These are phyloP conservation scores for Nineta flava DNA, from an alignment of 2,888 invertebrate species.

Conservation along the genomic window DNA sequence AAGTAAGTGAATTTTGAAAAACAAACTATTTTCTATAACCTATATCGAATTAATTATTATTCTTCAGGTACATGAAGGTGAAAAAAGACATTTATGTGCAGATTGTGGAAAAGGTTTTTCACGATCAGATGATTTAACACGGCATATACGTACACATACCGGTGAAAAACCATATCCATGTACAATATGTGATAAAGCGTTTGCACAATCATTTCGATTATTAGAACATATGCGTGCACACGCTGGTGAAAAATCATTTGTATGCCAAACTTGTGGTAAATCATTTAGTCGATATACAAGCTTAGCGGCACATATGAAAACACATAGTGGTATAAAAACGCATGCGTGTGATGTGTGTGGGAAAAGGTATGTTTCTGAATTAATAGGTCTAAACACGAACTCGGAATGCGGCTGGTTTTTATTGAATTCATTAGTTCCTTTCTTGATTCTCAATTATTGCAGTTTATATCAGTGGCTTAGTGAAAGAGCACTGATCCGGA, in stretches of 20 bases:
- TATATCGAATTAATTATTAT: not conserved
- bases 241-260: constrained; percentile 24
- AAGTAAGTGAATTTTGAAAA: constrained; percentile 14
- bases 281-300: constrained; percentile 26
- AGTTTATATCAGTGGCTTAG: too few species aligned
- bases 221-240: constrained; percentile 27
- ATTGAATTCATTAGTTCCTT: too few species aligned
- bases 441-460: too few species aligned
- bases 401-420: too few species aligned
- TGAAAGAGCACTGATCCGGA: too few species aligned
- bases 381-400: too few species aligned
- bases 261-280: constrained; percentile 26
- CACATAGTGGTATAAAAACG: constrained; percentile 25
- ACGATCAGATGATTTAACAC: constrained; percentile 25
- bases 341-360: constrained; percentile 26
- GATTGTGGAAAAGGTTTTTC: constrained; percentile 27
- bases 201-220: constrained; percentile 24
- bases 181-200: constrained; percentile 25
- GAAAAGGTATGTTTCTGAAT: constrained; percentile 24
- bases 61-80: constrained; percentile 23
- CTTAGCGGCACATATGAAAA: constrained; percentile 25
- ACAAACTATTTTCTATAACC: not conserved
- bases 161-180: constrained; percentile 28
- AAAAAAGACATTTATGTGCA: constrained; percentile 24
- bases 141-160: constrained; percentile 26